Evolutionary conservation across 2,888 invertebrate species (phyloP), one percentile per base, ranked within the genome.

Genomic region (Cryptus armator): DNA sequence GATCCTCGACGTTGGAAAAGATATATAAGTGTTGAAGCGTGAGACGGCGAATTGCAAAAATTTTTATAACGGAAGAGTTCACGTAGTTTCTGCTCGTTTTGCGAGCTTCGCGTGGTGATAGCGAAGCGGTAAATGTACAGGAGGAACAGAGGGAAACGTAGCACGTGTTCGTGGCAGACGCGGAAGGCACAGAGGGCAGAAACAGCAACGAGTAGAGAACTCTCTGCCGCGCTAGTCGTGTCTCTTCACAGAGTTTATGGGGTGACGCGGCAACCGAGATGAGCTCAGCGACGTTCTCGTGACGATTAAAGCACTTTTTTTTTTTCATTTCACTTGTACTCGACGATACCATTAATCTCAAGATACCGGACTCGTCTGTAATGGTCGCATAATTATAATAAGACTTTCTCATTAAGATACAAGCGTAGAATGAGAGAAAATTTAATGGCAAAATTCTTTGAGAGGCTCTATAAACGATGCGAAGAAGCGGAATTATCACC

Each of bases 121-220:
- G 59, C 12, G 9, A 48, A 75, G 66, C 68, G 68, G 68, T 46
- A 68, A 75, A 62, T 29, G 74, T 62, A 16, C 68, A 37, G 56
- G 24, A 19, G 12, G 19, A 56, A 10, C 19, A 16, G 68, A 48
- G 75, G 74, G 75, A 75, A 68, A 14, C 62, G 68, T 75, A 43
- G 68, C 67, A 75, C 81, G 62, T 74, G 59, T 66, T 78, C 14
- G 43, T 67, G 48, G 43, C 51, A 66, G 48, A 5, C 29, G n/a
- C 16, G 64, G 46, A 67, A 70, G 24, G 24, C 56, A 37, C n/a
- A 43, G 70, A 19, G 44, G 66, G 66, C 56, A 32, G 66, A 53
- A 74, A 51, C 68, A 16, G 53, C 66, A 24, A 37, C 53, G 19
- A 68, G 59, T 37, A 19, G 68, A 43, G 46, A 59, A 44, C 19